These are phyloP conservation scores for Ceriagrion tenellum DNA, from an alignment of 2,888 invertebrate genomes.

Conservation along the genomic window DNA sequence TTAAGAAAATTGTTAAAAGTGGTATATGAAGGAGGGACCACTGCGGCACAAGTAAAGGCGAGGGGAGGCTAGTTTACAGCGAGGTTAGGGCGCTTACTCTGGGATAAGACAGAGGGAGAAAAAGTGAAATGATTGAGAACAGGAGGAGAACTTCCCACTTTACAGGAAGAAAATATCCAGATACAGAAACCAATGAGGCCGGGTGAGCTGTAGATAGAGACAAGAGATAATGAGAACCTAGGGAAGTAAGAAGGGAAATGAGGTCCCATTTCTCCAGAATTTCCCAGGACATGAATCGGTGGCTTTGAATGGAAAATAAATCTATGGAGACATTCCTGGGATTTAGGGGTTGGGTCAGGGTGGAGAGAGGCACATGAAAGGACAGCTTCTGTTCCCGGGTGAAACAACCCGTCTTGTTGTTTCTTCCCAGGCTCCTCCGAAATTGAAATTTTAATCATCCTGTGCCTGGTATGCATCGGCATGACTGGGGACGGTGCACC, in stretches of 20 bases:
- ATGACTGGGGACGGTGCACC: too few species aligned
- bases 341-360: background rate
- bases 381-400: background rate
- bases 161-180: background rate
- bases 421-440: background rate
- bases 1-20: too few species aligned
- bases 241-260: constrained; percentile 58
- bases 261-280: background rate
- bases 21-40: too few species aligned
- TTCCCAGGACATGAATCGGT: background rate
- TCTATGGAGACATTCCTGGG: background rate
- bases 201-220: background rate
- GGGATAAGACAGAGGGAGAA: background rate
- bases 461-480: too few species aligned
- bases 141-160: background rate
- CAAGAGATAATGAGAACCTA: background rate
- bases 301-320: constrained; percentile 1
- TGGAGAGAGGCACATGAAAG: background rate
- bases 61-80: too few species aligned
- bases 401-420: background rate
- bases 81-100: background rate
- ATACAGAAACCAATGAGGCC: constrained; percentile 23
- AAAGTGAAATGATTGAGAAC: background rate
- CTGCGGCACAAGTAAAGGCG: too few species aligned
- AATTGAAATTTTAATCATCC: background rate